Conservation (phyloP, 2,888 invertebrate genomes). For the Nomada hirtipes region DNA sequence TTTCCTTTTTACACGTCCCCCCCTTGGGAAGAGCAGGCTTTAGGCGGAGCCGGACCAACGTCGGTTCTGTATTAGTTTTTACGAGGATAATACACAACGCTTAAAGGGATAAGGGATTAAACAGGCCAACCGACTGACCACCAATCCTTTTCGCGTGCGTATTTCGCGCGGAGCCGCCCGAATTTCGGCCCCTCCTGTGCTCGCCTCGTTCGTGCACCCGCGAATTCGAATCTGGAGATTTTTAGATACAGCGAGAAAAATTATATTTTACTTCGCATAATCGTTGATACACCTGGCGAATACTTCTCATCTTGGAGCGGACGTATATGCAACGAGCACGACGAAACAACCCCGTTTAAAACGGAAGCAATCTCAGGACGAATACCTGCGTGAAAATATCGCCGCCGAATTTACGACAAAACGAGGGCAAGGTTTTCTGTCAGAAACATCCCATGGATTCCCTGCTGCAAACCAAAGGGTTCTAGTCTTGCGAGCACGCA, state of each 20-base stretch:
- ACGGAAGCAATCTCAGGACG: neutral
- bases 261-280: too few relatives aligned
- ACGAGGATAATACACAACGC: conserved; percentile 84
- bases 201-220: neutral
- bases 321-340: neutral
- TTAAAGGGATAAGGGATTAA: conserved; percentile 84
- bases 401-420: conserved; percentile 51
- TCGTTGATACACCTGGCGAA: too few relatives aligned
- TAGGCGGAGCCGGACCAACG: conserved; percentile 75
- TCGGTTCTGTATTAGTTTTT: conserved; percentile 83
- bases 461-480: conserved; percentile 29
- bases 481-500: conserved; percentile 51
- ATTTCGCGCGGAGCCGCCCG: conserved; percentile 28
- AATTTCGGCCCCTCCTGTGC: conserved; percentile 5
- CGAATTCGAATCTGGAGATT: neutral
- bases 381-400: conserved; percentile 32
- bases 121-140: conserved; percentile 71
- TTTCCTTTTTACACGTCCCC: conserved; percentile 63
- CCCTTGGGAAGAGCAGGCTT: conserved; percentile 75
- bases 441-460: conserved; percentile 49
- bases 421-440: conserved; percentile 57
- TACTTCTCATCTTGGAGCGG: too few relatives aligned
- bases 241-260: neutral
- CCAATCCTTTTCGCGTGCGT: conserved; percentile 59
- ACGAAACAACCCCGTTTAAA: neutral